Evolutionary conservation across 1,140 invertebrate genomes (phyloP), one percentile per base, ranked within the genome.

Genomic region (Ceratosolen fusciceps): DNA sequence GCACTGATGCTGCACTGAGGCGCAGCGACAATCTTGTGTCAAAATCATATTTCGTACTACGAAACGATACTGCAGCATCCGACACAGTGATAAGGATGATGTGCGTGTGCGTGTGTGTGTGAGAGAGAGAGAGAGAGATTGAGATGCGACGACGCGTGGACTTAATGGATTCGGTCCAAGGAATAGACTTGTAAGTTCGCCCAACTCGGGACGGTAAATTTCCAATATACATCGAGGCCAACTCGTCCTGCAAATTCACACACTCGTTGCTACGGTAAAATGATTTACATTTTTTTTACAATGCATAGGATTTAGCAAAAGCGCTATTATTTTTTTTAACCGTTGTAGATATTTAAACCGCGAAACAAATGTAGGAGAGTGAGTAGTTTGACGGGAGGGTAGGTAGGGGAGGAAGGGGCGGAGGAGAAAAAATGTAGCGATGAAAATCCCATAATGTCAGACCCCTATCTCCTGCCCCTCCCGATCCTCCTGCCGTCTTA

Each of bases 261-360:
- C 26, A 60, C 58, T 60, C 26, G 39, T n/a, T n/a, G 14, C 3
- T 31, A 12, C 54, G 54, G 54, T 26, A 60, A 31, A 60, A 31
- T 31, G 58, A 60, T 31, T 60, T 31, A 5, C 26, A 60, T 60
- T 60, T 60, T n/a, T n/a, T 52, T 60, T 60, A 60, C 12, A 60
- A 60, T 60, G 29, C 58, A 12, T 16, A 31, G 12, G 26, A 60
- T 60, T 60, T 60, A 60, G 26, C n/a, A 5, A 60, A 60, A 60
- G 58, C 29, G 12, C 58, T 60, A 60, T 60, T 43, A 70, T 49
- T 70, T n/a, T n/a, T n/a, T n/a, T 70, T 70, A 70, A 70, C 70
- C 47, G 70, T 54, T 54, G 34, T 14, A 72, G 29, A 72, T 72
- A 72, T 72, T 72, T 43, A 31, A 54, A 72, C n/a, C n/a, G 43